Evolutionary conservation across 2,113 vertebrate species (phyloP), one percentile per base, ranked within the genome.

Genomic region (Apus apus): DNA sequence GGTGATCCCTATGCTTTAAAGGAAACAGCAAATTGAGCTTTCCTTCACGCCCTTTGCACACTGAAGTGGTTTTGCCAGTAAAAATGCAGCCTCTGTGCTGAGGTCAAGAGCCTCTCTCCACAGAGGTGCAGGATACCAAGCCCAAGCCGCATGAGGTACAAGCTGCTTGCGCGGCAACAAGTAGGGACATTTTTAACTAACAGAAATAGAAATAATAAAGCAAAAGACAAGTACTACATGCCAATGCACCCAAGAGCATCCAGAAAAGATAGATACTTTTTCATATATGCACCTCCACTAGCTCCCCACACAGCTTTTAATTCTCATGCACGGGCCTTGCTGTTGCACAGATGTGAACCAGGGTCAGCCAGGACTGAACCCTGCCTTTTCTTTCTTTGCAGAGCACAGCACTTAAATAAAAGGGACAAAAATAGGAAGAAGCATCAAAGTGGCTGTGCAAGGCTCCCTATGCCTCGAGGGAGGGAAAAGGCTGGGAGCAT

Each of bases 11-110:
- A 0, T 10, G 13, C 45, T 85, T 76, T 43, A 70, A 76, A 84
- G 34, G 17, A 66, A 90, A 64, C 10, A 50, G 36, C 73, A 85
- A 73, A 73, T 0, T 18, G 14, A 77, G 15, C 30, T 83, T 90
- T 70, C 32, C 26, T 34, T 82, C 20, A 2, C 0, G 2, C 6
- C 1, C 0, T 66, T 77, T 54, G 51, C 2, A 1, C 15, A 2
- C 2, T 40, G 62, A 51, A 82, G 58, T 1, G 0, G 19, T 71
- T 68, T 75, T 73, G n/a, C 43, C 0, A 0, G 53, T 53, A 56
- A 64, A 91, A 87, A 23, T 0, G 0, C 36, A 77, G 50, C 32
- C 40, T 57, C 50, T 30, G 54, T 0, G 0, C 51, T 25, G 29
- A 54, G n/a, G 61, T 65, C 57, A 82, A 78, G 67, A 64, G n/a